phyloP scores from a whole-genome alignment of 1,140 invertebrate genomes.

The Phthorimaea operculella region DNA sequence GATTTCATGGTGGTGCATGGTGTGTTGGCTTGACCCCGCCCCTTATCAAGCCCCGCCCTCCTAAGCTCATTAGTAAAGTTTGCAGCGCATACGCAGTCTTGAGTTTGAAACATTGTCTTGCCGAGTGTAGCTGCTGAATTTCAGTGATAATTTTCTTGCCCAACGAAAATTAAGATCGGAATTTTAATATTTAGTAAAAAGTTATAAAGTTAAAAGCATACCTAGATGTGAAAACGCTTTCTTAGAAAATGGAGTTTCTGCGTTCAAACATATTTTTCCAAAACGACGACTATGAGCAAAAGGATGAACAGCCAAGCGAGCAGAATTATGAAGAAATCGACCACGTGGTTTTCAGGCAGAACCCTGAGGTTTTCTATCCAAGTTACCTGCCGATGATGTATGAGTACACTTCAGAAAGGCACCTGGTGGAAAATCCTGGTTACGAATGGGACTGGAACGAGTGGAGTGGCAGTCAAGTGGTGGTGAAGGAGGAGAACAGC shows the following conservation, averaged over 20 bases:
- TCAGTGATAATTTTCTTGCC: no score
- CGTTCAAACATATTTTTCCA: neutral
- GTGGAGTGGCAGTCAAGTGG: conserved; percentile 21
- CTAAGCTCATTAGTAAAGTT: no score
- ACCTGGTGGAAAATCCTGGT: conserved; percentile 10
- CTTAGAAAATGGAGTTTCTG: neutral
- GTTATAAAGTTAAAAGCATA: no score
- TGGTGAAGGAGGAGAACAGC: conserved; percentile 39
- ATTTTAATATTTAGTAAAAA: no score
- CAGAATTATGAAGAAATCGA: neutral
- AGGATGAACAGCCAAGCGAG: neutral
- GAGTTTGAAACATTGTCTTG: no score
- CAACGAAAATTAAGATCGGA: no score
- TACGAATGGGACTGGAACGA: conserved; percentile 24
- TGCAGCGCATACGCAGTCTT: no score
- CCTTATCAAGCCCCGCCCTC: no score
- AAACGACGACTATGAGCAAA: neutral
- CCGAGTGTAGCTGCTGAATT: no score
- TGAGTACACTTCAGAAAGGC: conserved; percentile 24
- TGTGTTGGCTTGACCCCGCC: no score
- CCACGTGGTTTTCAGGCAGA: neutral
- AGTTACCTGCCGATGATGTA: conserved; percentile 41
- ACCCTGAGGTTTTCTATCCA: conserved; percentile 8
- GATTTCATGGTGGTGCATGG: no score
- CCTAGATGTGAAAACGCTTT: neutral